phyloP scores from a whole-genome alignment of 2,113 vertebrate species.

The Tragelaphus imberbis region DNA sequence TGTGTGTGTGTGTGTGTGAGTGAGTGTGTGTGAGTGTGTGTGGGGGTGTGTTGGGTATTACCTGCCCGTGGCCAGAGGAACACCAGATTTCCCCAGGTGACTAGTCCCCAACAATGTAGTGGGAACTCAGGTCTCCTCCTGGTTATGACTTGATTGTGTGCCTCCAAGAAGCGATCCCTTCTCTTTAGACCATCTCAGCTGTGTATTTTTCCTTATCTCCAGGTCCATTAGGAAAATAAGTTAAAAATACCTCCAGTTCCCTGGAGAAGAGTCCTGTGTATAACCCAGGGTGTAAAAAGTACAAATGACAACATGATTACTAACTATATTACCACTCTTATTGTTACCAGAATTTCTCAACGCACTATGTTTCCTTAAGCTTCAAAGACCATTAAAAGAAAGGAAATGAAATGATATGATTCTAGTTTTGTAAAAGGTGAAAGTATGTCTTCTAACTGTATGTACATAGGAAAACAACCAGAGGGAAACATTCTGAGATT shows the following conservation, averaged over 20 bases:
- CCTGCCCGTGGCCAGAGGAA: background rate
- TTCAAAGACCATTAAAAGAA: background rate
- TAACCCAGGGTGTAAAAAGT: background rate
- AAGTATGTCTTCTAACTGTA: background rate
- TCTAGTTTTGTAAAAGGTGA: background rate
- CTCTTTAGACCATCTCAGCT: background rate
- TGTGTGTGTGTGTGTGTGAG: too few relatives aligned
- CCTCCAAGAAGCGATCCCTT: background rate
- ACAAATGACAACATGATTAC: fast-evolving
- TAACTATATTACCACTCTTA: fast-evolving
- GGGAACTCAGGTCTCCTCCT: background rate
- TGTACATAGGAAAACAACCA: background rate
- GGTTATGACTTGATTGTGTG: background rate
- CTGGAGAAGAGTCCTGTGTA: background rate
- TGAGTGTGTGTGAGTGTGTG: fast-evolving
- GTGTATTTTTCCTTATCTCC: background rate
- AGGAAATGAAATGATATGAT: background rate
- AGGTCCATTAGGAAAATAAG: background rate
- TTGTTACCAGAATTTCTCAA: background rate
- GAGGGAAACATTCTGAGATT: background rate
- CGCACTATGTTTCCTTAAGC: background rate
- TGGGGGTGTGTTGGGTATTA: background rate
- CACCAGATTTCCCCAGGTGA: background rate
- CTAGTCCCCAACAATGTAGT: fast-evolving
- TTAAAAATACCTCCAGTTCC: background rate